phyloP scores from a whole-genome alignment of 23 tunicate genomes.

The Halocynthia aurantium region DNA sequence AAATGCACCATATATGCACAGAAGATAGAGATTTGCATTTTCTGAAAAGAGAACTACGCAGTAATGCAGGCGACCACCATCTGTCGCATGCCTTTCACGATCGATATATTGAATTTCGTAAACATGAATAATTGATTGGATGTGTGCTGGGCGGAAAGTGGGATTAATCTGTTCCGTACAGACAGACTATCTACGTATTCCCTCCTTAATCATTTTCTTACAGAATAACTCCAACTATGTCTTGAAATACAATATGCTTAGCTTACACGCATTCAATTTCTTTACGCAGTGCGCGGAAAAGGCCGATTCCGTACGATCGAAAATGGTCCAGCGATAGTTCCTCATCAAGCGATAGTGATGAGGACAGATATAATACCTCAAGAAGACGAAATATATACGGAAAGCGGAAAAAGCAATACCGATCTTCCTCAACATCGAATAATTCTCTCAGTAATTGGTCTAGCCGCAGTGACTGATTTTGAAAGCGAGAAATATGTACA shows the following conservation, averaged over 20 bases:
- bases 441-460: background rate
- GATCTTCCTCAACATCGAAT: background rate
- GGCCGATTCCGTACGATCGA: conserved; percentile 64
- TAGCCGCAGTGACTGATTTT: background rate
- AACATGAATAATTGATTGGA: conserved; percentile 4
- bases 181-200: no score
- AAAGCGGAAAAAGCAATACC: background rate
- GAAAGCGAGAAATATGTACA: background rate
- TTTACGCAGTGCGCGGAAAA: conserved; percentile 62
- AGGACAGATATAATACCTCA: conserved; percentile 12
- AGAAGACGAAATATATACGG: background rate
- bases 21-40: no score
- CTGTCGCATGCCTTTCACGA: no score
- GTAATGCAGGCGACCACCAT: no score
- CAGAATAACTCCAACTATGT: no score
- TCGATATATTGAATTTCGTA: background rate
- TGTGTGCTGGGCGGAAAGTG: background rate
- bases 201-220: no score
- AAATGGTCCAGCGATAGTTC: conserved; percentile 34
- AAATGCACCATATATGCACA: no score
- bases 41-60: no score
- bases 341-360: conserved; percentile 31
- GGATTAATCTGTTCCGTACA: background rate
- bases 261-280: background rate
- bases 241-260: no score